These are phyloP conservation scores for Seriola quinqueradiata DNA, from an alignment of 2,113 vertebrate species.

Conservation along the genomic window DNA sequence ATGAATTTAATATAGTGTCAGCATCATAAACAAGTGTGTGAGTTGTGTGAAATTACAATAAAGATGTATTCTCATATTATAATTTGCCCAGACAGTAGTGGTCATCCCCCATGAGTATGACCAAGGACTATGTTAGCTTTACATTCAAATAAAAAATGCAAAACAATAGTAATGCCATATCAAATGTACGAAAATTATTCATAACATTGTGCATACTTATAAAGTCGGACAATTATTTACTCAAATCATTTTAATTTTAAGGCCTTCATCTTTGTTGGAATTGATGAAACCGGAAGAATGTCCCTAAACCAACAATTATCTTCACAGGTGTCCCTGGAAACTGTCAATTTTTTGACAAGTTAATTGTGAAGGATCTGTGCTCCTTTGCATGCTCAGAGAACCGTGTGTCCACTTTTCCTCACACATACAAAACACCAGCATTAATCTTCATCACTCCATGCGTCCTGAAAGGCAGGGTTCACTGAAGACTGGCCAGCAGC, in stretches of 20 bases:
- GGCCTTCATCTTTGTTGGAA: background rate
- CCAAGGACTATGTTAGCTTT: background rate
- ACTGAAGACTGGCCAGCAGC: conserved; percentile 73
- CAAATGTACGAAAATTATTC: conserved; percentile 18
- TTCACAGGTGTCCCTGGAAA: background rate
- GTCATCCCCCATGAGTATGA: background rate
- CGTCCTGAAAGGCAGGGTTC: conserved; percentile 91
- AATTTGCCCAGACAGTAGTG: background rate
- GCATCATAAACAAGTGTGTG: background rate
- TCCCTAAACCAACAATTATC: background rate
- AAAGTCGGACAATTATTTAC: conserved; percentile 22
- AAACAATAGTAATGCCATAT: background rate
- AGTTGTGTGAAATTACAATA: background rate
- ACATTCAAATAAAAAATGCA: background rate
- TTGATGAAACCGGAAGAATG: background rate
- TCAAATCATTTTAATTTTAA: conserved; percentile 17
- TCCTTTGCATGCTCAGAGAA: conserved; percentile 11
- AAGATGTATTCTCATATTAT: background rate
- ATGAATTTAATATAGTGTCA: background rate
- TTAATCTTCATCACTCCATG: conserved; percentile 94
- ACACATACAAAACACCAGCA: conserved; percentile 50
- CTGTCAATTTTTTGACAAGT: background rate
- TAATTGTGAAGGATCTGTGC: background rate
- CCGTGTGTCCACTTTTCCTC: background rate
- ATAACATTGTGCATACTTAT: conserved; percentile 3